phyloP scores from a whole-genome alignment of 2,888 invertebrate species.

The Cabera pusaria region DNA sequence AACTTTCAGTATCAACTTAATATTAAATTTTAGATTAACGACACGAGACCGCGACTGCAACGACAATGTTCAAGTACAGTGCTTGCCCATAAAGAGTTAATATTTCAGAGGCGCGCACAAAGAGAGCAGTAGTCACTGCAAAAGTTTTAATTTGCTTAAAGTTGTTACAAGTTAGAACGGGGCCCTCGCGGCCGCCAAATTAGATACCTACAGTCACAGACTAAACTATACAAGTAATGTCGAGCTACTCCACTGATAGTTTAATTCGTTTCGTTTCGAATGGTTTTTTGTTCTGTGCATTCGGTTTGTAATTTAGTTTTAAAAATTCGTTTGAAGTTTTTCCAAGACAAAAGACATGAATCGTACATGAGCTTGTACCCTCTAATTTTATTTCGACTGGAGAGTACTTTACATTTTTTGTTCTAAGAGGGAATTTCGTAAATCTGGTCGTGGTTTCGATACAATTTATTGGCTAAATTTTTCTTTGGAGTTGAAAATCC shows the following conservation, averaged over 20 bases:
- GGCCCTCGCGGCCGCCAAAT: slow-evolving; percentile 78
- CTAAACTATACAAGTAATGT: slow-evolving; percentile 54
- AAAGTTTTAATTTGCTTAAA: slow-evolving; percentile 83
- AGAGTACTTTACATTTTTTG: slow-evolving; percentile 23
- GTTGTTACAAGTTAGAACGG: slow-evolving; percentile 80
- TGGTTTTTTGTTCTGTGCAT: slow-evolving; percentile 52
- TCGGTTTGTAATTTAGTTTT: slow-evolving; percentile 50
- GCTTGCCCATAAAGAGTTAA: slow-evolving; percentile 78
- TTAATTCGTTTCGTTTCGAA: slow-evolving; percentile 66
- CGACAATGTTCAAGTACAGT: slow-evolving; percentile 57
- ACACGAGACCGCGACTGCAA: slow-evolving; percentile 56
- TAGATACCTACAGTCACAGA: slow-evolving; percentile 67
- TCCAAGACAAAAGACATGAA: slow-evolving; percentile 30
- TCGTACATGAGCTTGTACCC: slow-evolving; percentile 23
- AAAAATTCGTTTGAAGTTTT: slow-evolving; percentile 29
- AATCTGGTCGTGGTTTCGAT: slow-evolving; percentile 20
- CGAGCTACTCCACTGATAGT: slow-evolving; percentile 63
- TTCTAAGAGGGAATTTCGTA: slow-evolving; percentile 14
- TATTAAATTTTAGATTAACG: slow-evolving; percentile 73
- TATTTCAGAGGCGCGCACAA: slow-evolving; percentile 75
- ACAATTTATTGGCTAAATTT: slow-evolving; percentile 10
- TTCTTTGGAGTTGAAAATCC: neutral
- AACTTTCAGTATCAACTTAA: slow-evolving; percentile 52
- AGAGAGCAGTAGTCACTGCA: slow-evolving; percentile 74
- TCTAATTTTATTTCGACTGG: slow-evolving; percentile 29